These are phyloP conservation scores for Colossoma macropomum DNA, from an alignment of 2,113 vertebrate species.

Conservation along the genomic window DNA sequence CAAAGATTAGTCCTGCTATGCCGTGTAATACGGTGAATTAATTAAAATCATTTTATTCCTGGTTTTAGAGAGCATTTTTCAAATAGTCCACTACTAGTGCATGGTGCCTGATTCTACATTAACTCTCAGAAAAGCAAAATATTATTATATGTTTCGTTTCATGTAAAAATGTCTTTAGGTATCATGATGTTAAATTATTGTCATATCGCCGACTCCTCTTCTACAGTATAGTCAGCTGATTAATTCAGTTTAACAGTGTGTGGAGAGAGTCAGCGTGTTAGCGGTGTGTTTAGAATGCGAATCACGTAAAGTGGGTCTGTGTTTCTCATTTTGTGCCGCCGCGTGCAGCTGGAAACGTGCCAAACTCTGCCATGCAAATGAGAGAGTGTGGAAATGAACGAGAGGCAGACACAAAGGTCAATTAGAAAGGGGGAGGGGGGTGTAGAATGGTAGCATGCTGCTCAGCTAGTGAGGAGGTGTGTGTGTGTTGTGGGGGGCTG, in stretches of 20 bases:
- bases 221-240: constrained; percentile 13
- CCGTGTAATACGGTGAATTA: too few relatives aligned
- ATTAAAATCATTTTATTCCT: too few relatives aligned
- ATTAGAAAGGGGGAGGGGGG: constrained; percentile 68
- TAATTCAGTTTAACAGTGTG: constrained; percentile 21
- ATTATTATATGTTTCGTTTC: too few relatives aligned
- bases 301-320: constrained; percentile 90
- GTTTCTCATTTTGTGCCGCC: constrained; percentile 86
- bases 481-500: constrained; percentile 55
- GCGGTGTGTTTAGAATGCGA: constrained; percentile 85
- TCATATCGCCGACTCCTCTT: background rate
- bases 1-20: too few relatives aligned
- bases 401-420: constrained; percentile 82
- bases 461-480: constrained; percentile 58
- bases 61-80: too few relatives aligned
- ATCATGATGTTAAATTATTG: background rate
- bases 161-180: background rate
- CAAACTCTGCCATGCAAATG: constrained; percentile 86
- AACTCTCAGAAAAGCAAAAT: too few relatives aligned
- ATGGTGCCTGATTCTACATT: too few relatives aligned
- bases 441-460: constrained; percentile 21
- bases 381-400: constrained; percentile 79
- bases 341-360: constrained; percentile 86
- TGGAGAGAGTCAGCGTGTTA: constrained; percentile 45
- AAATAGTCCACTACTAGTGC: background rate